A percentile compares a stretch with the other conserved stretches of the same genome.
phyloP scores from a whole-genome alignment of 2,888 invertebrate species.

The Napeogenes sylphis region DNA sequence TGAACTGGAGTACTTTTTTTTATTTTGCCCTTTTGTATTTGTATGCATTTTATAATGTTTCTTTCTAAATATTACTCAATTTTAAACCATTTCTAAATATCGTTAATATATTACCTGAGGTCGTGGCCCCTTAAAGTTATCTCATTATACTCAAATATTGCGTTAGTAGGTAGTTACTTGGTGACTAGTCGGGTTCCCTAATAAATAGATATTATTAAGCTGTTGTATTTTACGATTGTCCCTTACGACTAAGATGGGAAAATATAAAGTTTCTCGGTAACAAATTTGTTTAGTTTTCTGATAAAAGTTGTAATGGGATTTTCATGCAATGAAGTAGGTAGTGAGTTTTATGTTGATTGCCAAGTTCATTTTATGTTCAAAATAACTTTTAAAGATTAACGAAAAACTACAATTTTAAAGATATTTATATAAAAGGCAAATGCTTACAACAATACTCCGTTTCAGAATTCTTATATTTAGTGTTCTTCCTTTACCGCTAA shows the following conservation, averaged over 20 bases:
- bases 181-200: slow-evolving; percentile 39
- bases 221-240: slow-evolving; percentile 47
- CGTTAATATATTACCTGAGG: slow-evolving; percentile 34
- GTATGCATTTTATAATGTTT: neutral
- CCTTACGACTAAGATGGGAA: slow-evolving; percentile 15
- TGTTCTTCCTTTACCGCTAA: no score
- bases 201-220: slow-evolving; percentile 60
- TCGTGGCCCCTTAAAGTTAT: slow-evolving; percentile 62
- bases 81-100: neutral
- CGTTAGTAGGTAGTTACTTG: slow-evolving; percentile 39
- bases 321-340: no score
- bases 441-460: no score
- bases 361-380: no score
- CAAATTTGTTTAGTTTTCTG: slow-evolving; percentile 12
- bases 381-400: no score
- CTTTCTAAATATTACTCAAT: neutral
- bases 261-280: slow-evolving; percentile 23
- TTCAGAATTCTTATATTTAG: no score
- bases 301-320: slow-evolving; percentile 16
- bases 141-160: slow-evolving; percentile 64
- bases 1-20: no score
- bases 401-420: no score
- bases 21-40: no score
- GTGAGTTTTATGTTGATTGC: no score
- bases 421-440: no score